Base-by-base conservation (phyloP, 2,888 invertebrate species). In the Drosophila hawaiiensis region DNA sequence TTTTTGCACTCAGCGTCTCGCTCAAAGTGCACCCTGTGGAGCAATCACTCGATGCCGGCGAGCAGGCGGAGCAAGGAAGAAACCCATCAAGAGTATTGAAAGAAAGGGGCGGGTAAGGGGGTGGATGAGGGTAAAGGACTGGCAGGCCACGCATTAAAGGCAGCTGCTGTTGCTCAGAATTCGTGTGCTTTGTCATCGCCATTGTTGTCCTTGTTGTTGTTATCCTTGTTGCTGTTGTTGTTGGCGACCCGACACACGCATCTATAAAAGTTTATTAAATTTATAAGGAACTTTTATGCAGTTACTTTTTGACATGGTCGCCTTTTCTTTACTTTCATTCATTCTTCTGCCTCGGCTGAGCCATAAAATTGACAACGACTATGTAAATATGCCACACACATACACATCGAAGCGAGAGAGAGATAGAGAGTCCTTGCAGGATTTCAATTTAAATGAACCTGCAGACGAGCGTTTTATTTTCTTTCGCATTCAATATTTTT, bases 261-360 rank as follows among this genome's bases (percentile, higher is more conserved):
- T 77, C 87, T 78, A 86, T 87, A 89, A 87, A 87, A 89, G 85
- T 85, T 89, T 87, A 89, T 87, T 85, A 89, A 89, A 89, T 89
- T 82, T 89, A 84, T 89, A 86, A 86, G 86, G 74, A 89, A 87
- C 87, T 86, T 86, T 86, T 84, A 86, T 86, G 86, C 89, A 89
- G 84, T 89, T 87, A 86, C 86, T 86, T 86, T 86, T 84, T 86
- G 85, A 89, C 87, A 82, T 86, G 82, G 65, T 66, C 71, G 76
- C 78, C 76, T 81, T 83, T 41, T 73, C 68, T 60, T 75, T 70
- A 58, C 61, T 59, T 59, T 61, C 65, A 29, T 59, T 69, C 63
- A 60, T 50, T 67, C 63, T 41, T 69, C 61, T 69, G 64, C 58
- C 68, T 77, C 68, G 68, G 64, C 71, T 70, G 68, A 71, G 82